Evolutionary conservation across 2,113 vertebrate genomes (phyloP), one percentile per base, ranked within the genome.

Genomic region (Brachionichthys hirsutus): DNA sequence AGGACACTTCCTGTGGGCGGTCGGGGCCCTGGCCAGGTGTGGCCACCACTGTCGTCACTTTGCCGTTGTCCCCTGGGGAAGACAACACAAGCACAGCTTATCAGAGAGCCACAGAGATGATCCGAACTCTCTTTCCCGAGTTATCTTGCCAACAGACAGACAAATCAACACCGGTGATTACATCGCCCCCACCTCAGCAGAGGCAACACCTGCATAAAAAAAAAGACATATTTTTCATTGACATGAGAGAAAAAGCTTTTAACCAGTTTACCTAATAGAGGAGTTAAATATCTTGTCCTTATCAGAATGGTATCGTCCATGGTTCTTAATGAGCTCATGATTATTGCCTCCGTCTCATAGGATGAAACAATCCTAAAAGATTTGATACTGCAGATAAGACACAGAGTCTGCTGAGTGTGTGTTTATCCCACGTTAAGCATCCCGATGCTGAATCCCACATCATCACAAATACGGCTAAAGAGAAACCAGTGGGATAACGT

Each of bases 1-100:
- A 97, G 15, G 94, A 94, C 78, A 97, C 95, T 84, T 97, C 95
- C 82, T 97, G 94, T 18, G 94, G 93, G 63, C 93, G 94, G 67
- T 97, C 94, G 0, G 94, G 94, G 51, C 95, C 94, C 82, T 97
- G 95, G 47, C 95, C 95, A 0, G 94, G 90, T 8, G 94, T 96
- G 62, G 95, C 94, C 70, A 97, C 94, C 55, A 97, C 95, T 0
- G 94, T 97, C 14, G 94, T 96, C 89, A 96, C 94, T 86, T 96
- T 95, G 44, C 94, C 90, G 20, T 92, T 94, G 88, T 96, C 94
- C 80, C 94, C 94, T 95, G 60, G 54, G 19, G 43, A 57, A 8
- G 34, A 73, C 6, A 62, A 42, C 5, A 54, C 3, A 51, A 48
- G 42, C 2, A 19, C 1, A 36, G 7, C 8, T 53, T 13, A 36